phyloP scores from a whole-genome alignment of 2,113 vertebrate genomes.

The Cricetomys ansorgei region DNA sequence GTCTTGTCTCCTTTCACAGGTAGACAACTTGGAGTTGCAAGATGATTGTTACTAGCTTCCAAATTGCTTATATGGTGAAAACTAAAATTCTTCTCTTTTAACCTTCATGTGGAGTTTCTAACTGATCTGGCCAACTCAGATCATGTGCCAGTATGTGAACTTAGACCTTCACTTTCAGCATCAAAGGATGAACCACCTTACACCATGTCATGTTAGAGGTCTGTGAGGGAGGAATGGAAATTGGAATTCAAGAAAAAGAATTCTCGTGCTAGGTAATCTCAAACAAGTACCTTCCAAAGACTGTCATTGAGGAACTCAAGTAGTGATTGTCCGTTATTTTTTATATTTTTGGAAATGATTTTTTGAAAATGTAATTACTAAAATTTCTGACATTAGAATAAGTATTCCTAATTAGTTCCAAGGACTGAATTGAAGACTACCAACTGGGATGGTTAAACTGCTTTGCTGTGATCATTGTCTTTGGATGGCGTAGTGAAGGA shows the following conservation, averaged over 20 bases:
- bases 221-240: background rate
- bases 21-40: background rate
- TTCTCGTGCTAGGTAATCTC: background rate
- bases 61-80: background rate
- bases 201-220: background rate
- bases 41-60: background rate
- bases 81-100: background rate
- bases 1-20: background rate
- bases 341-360: background rate
- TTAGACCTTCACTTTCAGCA: background rate
- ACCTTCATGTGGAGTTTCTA: slow-evolving; percentile 9
- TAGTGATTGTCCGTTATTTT: background rate
- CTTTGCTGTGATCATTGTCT: background rate
- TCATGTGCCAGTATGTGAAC: background rate
- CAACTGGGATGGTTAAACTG: background rate
- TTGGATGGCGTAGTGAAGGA: slow-evolving; percentile 13
- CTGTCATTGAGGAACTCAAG: background rate
- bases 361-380: background rate
- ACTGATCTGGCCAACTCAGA: background rate
- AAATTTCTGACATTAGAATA: background rate
- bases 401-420: slow-evolving; percentile 17
- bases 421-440: background rate
- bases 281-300: background rate
- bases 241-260: slow-evolving; percentile 30
- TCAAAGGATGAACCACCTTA: background rate